A percentile compares a stretch with the other conserved stretches of the same genome.
These are phyloP conservation scores for Boleophthalmus pectinirostris DNA, from an alignment of 2,113 vertebrate species.

Conservation along the genomic window DNA sequence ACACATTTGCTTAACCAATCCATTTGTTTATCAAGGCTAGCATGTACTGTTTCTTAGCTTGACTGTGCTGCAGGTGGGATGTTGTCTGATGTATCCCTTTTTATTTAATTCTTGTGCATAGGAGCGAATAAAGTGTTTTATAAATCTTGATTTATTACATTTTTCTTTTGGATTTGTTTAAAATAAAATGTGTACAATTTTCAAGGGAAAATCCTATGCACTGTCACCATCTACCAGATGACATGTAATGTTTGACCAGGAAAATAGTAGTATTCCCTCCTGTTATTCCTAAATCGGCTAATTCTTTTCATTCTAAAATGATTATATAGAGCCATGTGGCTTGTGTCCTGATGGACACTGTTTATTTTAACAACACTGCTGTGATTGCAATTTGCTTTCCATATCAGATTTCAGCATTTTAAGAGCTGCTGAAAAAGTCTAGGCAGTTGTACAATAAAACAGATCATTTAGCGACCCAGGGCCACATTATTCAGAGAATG, in stretches of 20 bases:
- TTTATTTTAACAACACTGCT: neutral
- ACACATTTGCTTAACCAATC: constrained; percentile 57
- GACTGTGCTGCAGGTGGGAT: constrained; percentile 74
- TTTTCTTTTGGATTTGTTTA: neutral
- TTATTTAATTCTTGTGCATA: constrained; percentile 72
- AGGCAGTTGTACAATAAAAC: too few species aligned
- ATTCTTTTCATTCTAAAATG: neutral
- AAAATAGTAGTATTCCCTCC: neutral
- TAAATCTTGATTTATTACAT: constrained; percentile 12
- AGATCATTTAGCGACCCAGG: too few species aligned
- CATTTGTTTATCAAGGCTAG: constrained; percentile 58
- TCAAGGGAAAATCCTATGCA: neutral
- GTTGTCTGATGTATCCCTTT: constrained; percentile 70
- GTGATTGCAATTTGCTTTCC: neutral
- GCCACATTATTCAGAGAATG: too few species aligned
- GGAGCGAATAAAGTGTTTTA: constrained; percentile 74
- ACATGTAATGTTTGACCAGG: neutral
- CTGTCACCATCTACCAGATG: neutral
- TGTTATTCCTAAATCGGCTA: neutral
- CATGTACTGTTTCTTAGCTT: constrained; percentile 53
- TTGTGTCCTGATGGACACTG: too few species aligned
- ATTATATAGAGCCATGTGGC: too few species aligned
- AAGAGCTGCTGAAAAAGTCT: neutral
- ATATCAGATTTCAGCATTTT: neutral
- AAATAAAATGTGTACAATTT: neutral